Evolutionary conservation across 2,797 vertebrate species (phyloP).

Genomic region (Pitangus sulphuratus): DNA sequence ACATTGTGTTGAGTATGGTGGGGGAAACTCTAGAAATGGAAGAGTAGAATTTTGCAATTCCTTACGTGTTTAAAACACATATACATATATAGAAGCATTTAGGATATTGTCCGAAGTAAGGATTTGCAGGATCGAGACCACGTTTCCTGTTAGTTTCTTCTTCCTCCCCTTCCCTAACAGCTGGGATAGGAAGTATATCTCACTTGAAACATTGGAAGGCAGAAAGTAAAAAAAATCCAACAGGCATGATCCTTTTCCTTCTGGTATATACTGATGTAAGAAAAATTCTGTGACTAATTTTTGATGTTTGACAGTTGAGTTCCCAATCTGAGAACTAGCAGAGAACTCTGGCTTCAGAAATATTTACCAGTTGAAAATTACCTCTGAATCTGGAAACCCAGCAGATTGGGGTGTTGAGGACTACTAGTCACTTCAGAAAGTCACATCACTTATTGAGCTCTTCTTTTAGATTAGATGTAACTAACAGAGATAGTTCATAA

Average conservation of each 20-base stretch:
- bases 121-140: not conserved
- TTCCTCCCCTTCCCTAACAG: not conserved
- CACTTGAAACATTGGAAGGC: not conserved
- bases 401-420: not conserved
- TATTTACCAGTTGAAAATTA: not conserved
- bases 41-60: not conserved
- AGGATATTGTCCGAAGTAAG: not conserved
- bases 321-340: fast-evolving
- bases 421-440: not conserved
- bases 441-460: constrained; percentile 32
- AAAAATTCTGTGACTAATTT: not conserved
- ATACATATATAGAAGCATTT: not conserved
- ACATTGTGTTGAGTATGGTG: not conserved
- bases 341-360: not conserved
- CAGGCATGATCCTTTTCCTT: not conserved
- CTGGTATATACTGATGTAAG: not conserved
- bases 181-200: not conserved
- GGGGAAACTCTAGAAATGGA: not conserved
- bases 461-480: constrained; percentile 51
- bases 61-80: not conserved
- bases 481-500: not conserved
- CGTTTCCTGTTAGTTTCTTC: not conserved
- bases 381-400: not conserved
- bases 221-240: not conserved
- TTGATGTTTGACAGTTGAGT: not conserved